Base-by-base conservation (phyloP, 2,113 vertebrate species). In the Rhabdomys dilectus region DNA sequence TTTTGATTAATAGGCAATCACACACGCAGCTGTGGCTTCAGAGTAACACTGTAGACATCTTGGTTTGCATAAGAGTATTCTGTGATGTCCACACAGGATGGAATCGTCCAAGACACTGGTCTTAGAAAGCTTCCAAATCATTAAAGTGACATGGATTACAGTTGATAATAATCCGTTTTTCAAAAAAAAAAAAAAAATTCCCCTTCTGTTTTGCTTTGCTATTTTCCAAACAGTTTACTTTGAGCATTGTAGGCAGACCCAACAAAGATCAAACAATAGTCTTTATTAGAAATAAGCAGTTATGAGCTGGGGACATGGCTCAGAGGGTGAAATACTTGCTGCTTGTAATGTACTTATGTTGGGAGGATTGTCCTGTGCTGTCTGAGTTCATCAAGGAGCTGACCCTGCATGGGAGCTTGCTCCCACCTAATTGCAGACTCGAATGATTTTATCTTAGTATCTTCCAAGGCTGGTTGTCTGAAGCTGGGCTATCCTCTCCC, bases 201-300 rank as follows among this genome's bases (percentile, higher is more conserved):
- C 34, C 5, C 5, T 16, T 22, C 64, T 62, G 39, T 39, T 58
- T n/a, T 39, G 39, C 51, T n/a, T 31, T 73, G n/a, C 42, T 60
- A 21, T 88, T 85, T 75, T 80, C 36, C 29, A 68, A 93, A 84
- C 11, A 70, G 58, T 66, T 77, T 85, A 70, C 39, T 84, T 91
- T 73, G 82, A 39, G 21, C 36, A 77, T 66, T 60, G 1, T 93
- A 89, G 58, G 12, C 36, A 95, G 26, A 91, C 29, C 60, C 77
- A n/a, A 39, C 93, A 95, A 92, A 92, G 62, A 93, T 70, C 17
- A 12, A 89, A 7, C 36, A 9, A 5, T 29, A 64, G 64, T 88
- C 34, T 89, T 94, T 77, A 48, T 77, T 24, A 89, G 51, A 92
- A 76, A 93, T 81, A 39, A 66, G 66, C 16, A 76, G 53, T 45